Percentiles rank a stretch among this genome's conserved stretches.
Evolutionary conservation across 2,888 invertebrate genomes (phyloP).

Genomic region (Cantharis rustica): DNA sequence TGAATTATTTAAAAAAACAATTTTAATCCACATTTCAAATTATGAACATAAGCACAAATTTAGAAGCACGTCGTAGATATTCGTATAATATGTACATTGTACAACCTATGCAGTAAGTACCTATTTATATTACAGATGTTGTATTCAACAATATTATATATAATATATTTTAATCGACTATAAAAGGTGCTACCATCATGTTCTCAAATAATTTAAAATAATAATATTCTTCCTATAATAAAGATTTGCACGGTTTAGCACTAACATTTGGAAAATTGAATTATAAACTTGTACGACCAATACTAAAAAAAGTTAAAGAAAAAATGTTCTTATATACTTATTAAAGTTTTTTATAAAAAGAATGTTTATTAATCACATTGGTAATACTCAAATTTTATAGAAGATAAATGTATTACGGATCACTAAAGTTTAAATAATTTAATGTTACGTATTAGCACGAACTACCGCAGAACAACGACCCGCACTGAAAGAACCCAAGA

Average conservation of each 20-base stretch:
- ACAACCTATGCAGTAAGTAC: not conserved
- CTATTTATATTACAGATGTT: not conserved
- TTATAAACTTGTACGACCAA: not conserved
- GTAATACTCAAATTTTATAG: not conserved
- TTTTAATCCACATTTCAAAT: not conserved
- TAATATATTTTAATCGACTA: not conserved
- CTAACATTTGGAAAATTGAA: not conserved
- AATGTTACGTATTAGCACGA: slow-evolving; percentile 36
- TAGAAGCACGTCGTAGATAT: too few species aligned
- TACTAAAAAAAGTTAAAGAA: not conserved
- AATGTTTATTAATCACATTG: not conserved
- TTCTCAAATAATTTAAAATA: not conserved
- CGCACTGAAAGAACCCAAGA: slow-evolving; percentile 29
- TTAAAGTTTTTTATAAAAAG: not conserved
- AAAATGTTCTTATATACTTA: not conserved
- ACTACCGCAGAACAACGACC: slow-evolving; percentile 35
- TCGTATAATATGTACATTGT: not conserved
- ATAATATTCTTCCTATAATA: not conserved
- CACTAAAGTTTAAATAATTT: slow-evolving; percentile 23
- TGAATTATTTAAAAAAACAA: not conserved
- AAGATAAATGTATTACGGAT: not conserved
- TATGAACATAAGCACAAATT: not conserved
- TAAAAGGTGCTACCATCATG: not conserved
- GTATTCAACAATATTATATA: not conserved
- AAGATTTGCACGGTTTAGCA: not conserved